These are phyloP conservation scores for Rhopalosiphum nymphaeae DNA, from an alignment of 2,888 invertebrate species.

Conservation along the genomic window DNA sequence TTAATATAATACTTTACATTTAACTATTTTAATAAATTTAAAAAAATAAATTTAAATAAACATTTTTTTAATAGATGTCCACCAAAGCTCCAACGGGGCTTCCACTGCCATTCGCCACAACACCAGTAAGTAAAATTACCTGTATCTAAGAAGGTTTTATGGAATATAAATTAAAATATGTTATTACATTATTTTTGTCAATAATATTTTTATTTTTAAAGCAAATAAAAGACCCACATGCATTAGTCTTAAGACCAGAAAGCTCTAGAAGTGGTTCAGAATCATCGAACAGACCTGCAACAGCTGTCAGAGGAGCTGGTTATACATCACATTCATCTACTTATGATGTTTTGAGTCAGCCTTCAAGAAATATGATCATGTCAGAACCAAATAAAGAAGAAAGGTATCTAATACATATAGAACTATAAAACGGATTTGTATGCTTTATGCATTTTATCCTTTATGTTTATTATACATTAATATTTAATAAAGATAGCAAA, in stretches of 20 bases:
- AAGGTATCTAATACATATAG: slow-evolving; percentile 1
- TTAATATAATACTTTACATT: slow-evolving; percentile 37
- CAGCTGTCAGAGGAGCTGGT: slow-evolving; percentile 96
- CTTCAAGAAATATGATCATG: slow-evolving; percentile 67
- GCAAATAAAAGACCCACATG: slow-evolving; percentile 59
- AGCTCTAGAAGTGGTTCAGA: slow-evolving; percentile 61
- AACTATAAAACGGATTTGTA: neutral
- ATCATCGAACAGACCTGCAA: slow-evolving; percentile 82
- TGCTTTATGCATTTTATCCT: neutral
- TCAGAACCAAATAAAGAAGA: slow-evolving; percentile 64
- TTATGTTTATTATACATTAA: neutral
- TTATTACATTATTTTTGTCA: neutral
- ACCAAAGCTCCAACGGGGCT: slow-evolving; percentile 55
- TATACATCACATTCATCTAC: slow-evolving; percentile 81
- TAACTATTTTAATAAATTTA: neutral
- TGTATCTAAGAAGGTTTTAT: neutral
- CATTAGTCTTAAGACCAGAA: slow-evolving; percentile 50
- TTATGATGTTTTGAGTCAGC: slow-evolving; percentile 84
- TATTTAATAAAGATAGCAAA: neutral
- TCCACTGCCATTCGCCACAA: slow-evolving; percentile 57
- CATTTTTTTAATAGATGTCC: slow-evolving; percentile 37
- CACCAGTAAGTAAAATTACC: slow-evolving; percentile 45
- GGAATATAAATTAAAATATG: neutral
- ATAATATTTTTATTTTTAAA: neutral
- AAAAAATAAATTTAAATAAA: neutral